Conservation (phyloP, 2,797 vertebrate genomes). For the Macrochelys suwanniensis region DNA sequence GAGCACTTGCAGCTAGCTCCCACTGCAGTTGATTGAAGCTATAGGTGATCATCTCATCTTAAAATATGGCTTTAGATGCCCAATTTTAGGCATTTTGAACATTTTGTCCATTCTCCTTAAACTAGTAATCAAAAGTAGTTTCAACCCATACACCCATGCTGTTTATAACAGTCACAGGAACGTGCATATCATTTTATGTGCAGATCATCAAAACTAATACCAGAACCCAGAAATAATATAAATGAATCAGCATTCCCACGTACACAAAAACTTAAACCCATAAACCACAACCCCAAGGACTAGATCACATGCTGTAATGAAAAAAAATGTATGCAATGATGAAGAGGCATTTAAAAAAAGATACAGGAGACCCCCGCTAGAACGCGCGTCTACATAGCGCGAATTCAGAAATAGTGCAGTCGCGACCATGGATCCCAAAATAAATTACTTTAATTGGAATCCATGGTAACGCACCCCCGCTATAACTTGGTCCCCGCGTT, state of each 20-base stretch:
- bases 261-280: too few species aligned
- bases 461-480: too few species aligned
- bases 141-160: not conserved
- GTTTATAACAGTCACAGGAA: not conserved
- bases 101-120: not conserved
- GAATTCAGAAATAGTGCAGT: too few species aligned
- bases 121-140: not conserved
- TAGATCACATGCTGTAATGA: not conserved
- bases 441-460: too few species aligned
- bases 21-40: constrained; percentile 1
- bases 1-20: not conserved
- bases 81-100: not conserved
- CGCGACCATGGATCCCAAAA: too few species aligned
- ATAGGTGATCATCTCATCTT: not conserved
- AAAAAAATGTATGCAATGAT: not conserved
- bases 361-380: too few species aligned
- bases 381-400: too few species aligned
- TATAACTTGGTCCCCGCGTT: too few species aligned
- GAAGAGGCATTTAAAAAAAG: not conserved
- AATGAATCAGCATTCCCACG: not conserved
- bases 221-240: not conserved
- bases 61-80: not conserved
- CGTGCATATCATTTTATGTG: not conserved
- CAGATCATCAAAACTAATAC: not conserved
- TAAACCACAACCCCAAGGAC: not conserved